Percentiles rank a stretch among this genome's conserved stretches.
Evolutionary conservation across 2,113 vertebrate species (phyloP).

Genomic region (Herpetotheres cachinnans): DNA sequence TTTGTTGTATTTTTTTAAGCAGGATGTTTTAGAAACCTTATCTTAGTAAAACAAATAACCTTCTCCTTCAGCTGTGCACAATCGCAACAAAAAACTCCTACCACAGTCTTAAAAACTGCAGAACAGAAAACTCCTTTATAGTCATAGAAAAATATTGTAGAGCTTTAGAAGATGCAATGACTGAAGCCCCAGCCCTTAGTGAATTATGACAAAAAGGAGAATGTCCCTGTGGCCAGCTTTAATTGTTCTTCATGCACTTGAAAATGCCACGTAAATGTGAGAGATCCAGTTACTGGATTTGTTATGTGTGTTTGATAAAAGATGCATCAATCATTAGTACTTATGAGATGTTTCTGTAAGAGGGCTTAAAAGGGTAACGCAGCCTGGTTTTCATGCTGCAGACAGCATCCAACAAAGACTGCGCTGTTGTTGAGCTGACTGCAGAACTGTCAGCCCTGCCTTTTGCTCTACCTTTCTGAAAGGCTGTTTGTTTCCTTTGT

Average conservation of each 20-base stretch:
- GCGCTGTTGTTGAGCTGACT: neutral
- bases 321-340: neutral
- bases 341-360: neutral
- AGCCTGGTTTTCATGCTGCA: neutral
- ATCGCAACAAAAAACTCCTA: slow-evolving; percentile 22
- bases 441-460: neutral
- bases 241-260: slow-evolving; percentile 48
- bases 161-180: neutral
- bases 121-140: slow-evolving; percentile 22
- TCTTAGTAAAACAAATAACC: slow-evolving; percentile 68
- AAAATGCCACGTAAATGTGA: slow-evolving; percentile 56
- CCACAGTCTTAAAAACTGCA: neutral
- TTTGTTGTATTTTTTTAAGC: neutral
- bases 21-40: slow-evolving; percentile 60
- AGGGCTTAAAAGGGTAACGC: neutral
- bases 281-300: neutral
- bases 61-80: slow-evolving; percentile 60
- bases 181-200: neutral
- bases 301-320: slow-evolving; percentile 5
- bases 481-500: neutral
- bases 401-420: neutral
- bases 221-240: neutral
- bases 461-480: neutral
- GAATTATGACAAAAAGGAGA: slow-evolving; percentile 6
- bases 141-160: neutral